Conservation (phyloP, 2,888 invertebrate species). For the Bembecia ichneumoniformis region DNA sequence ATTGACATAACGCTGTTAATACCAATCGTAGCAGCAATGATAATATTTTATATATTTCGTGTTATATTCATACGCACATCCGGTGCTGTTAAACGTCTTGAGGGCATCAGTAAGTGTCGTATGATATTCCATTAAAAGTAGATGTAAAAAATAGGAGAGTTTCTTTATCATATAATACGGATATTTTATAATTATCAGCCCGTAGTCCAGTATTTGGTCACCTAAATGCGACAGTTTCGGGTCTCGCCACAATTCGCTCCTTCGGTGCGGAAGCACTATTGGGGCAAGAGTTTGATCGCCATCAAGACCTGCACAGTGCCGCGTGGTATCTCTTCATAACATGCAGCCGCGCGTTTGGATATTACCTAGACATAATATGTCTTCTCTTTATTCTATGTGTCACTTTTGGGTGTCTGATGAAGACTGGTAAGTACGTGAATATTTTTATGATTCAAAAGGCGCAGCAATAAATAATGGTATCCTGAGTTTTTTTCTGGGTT, state of each 20-base stretch:
- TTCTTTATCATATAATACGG: background rate
- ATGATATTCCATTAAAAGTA: background rate
- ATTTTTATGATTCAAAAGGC: background rate
- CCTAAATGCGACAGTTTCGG: slow-evolving; percentile 83
- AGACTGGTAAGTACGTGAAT: slow-evolving; percentile 34
- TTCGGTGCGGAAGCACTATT: slow-evolving; percentile 79
- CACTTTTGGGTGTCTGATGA: slow-evolving; percentile 75
- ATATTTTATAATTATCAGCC: slow-evolving; percentile 57
- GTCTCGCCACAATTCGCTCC: slow-evolving; percentile 85
- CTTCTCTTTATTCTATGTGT: slow-evolving; percentile 75
- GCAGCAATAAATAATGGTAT: background rate
- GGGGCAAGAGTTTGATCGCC: slow-evolving; percentile 67
- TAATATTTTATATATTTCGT: slow-evolving; percentile 75
- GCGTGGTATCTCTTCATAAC: slow-evolving; percentile 78
- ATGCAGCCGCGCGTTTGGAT: slow-evolving; percentile 76
- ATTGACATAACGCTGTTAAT: slow-evolving; percentile 65
- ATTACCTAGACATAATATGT: slow-evolving; percentile 76
- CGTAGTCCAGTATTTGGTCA: slow-evolving; percentile 89
- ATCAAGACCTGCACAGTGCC: slow-evolving; percentile 76
- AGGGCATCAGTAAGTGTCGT: slow-evolving; percentile 74
- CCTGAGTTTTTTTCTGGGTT: too few relatives aligned
- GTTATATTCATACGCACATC: slow-evolving; percentile 78
- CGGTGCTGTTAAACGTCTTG: slow-evolving; percentile 78
- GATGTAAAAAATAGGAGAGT: background rate
- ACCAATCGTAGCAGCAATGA: slow-evolving; percentile 68